These are phyloP conservation scores for Phataginus tetradactyla DNA, from an alignment of 2,797 vertebrate species.

Conservation along the genomic window DNA sequence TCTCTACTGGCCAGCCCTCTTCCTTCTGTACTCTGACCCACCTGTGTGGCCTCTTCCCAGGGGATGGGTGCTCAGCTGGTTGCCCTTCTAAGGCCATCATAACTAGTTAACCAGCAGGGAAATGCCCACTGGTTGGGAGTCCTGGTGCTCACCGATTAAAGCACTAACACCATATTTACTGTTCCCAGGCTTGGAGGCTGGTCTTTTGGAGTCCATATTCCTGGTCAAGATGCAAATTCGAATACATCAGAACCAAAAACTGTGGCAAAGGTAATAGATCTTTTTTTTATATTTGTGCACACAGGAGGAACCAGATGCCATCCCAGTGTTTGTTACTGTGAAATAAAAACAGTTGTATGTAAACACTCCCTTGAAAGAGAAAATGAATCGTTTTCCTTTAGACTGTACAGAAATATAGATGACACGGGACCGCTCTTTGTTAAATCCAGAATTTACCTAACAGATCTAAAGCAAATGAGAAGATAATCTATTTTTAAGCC, in stretches of 20 bases:
- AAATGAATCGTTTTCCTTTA: background rate
- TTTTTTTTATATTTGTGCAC: background rate
- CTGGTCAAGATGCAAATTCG: background rate
- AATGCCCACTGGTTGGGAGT: background rate
- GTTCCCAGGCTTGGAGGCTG: slow-evolving; percentile 83
- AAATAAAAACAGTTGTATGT: background rate
- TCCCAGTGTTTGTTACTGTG: background rate
- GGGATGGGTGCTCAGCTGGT: too few relatives aligned
- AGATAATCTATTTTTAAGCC: background rate
- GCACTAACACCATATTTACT: background rate
- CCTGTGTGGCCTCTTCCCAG: accelerated
- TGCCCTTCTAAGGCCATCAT: accelerated
- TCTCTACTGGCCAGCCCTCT: accelerated
- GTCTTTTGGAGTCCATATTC: slow-evolving; percentile 81
- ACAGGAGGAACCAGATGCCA: too few relatives aligned
- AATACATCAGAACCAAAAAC: slow-evolving; percentile 56
- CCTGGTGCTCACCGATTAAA: accelerated
- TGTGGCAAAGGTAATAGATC: slow-evolving; percentile 84
- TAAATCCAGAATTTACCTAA: background rate
- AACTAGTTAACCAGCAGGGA: too few relatives aligned
- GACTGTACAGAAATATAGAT: background rate
- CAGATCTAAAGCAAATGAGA: background rate
- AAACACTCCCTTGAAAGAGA: background rate
- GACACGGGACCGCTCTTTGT: background rate
- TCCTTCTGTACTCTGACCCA: accelerated